Base-by-base conservation (phyloP, 2,888 invertebrate genomes). In the Patella ulyssiponensis region DNA sequence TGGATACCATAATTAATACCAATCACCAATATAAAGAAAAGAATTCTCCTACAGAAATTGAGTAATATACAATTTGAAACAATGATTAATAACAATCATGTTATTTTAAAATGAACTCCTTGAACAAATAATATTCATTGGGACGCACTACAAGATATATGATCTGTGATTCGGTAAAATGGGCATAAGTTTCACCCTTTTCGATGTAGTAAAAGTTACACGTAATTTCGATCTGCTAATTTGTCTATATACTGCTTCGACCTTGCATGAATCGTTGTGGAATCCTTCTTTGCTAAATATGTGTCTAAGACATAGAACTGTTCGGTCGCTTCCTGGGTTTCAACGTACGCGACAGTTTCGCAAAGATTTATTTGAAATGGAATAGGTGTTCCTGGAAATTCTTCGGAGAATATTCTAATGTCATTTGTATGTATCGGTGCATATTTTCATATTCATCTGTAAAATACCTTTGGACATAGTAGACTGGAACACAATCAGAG, bases 361-460 rank as follows among this genome's bases (percentile, higher is more conserved):
- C 20, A 58, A 84, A 82, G 15, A 84, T 79, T 44, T 74, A 51
- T 27, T 74, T 20, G 2, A 84, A 44, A 58, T 82, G 80, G 53
- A 77, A 14, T 20, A 80, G 73, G 73, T 82, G 83, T 51, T 78
- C 77, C 3, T 81, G 76, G 75, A 84, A 80, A 15, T 74, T 73
- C 4, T 27, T 72, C 27, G 20, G 75, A 77, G 70, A 83, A 83
- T 15, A 82, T 74, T 14, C 81, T 54, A 20, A 83, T 80, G 75
- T 83, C 84, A 76, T 85, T 84, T 7, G 81, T 74, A 64, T 86
- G 84, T 23, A 80, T 78, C 12, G 83, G 54, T 1, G 79, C 77
- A 71, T 72, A 80, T 76, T 84, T 82, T 78, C 82, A 85, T n/a
- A n/a, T 82, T 79, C n/a, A 84, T 20, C 15, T 75, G 75, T 20